Conservation (phyloP, 2,797 vertebrate genomes). For the Sylvilagus floridanus region DNA sequence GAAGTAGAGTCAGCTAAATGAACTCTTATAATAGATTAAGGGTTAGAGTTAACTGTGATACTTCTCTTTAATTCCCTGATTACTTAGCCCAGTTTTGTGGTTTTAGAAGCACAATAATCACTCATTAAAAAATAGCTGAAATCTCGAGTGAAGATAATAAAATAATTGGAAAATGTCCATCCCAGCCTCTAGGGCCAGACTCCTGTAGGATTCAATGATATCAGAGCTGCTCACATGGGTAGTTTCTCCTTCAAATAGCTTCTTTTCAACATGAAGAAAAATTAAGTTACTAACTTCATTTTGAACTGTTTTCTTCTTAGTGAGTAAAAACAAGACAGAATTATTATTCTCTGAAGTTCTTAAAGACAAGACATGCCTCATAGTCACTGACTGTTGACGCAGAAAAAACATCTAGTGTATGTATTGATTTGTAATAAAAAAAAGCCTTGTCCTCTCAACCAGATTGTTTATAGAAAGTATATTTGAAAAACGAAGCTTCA, state of each 20-base stretch:
- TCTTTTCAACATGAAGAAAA: background rate
- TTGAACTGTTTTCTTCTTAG: constrained; percentile 13
- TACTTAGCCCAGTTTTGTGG: background rate
- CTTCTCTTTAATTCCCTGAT: background rate
- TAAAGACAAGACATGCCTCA: background rate
- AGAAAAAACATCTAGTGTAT: background rate
- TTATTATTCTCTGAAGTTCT: constrained; percentile 11
- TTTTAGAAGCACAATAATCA: background rate
- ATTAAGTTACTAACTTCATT: background rate
- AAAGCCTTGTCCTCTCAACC: background rate
- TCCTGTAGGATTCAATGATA: background rate
- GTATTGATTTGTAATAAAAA: constrained; percentile 38
- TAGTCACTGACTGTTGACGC: background rate
- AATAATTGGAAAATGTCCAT: background rate
- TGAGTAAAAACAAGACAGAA: constrained; percentile 23
- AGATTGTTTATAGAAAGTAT: constrained; percentile 17
- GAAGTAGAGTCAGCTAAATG: background rate
- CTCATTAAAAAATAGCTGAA: background rate
- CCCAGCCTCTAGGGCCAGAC: background rate
- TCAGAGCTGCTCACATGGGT: background rate
- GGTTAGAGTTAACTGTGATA: background rate
- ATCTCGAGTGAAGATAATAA: background rate
- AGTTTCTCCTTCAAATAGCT: background rate
- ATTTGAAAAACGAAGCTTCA: background rate
- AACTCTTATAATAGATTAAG: background rate